A percentile compares a stretch with the other conserved stretches of the same genome.
Evolutionary conservation across 2,888 invertebrate genomes (phyloP).

Genomic region (Acholoe squamosa): DNA sequence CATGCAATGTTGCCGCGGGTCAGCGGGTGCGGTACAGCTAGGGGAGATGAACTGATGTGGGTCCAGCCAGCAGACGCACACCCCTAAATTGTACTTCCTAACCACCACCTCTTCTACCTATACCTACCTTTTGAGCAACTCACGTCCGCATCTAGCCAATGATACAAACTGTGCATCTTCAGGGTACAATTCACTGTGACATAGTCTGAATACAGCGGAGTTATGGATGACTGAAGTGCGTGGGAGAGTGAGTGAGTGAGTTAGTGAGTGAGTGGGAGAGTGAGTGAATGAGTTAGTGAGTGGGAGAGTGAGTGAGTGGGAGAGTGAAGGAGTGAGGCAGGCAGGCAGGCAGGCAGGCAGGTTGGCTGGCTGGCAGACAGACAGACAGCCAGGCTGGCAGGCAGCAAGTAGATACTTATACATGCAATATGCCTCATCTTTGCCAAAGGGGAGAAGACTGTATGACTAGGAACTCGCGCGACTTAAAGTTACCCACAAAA

Average conservation of each 20-base stretch:
- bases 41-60: not conserved
- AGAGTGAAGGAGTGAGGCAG: not conserved
- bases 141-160: not conserved
- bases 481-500: no score
- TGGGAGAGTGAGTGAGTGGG: not conserved
- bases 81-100: no score
- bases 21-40: slow-evolving; percentile 22
- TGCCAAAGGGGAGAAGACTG: not conserved
- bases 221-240: not conserved
- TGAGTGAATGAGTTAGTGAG: not conserved
- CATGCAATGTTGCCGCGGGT: slow-evolving; percentile 56
- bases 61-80: not conserved
- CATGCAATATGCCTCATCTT: no score
- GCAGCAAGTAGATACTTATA: not conserved
- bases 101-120: not conserved
- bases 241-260: not conserved
- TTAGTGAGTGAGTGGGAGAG: not conserved
- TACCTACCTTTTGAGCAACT: not conserved
- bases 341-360: not conserved
- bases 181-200: not conserved
- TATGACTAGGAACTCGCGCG: not conserved
- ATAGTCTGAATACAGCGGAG: not conserved
- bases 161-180: no score
- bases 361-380: not conserved
- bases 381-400: not conserved